Evolutionary conservation across 2,888 invertebrate species (phyloP).

Genomic region (Chrysina gloriosa): DNA sequence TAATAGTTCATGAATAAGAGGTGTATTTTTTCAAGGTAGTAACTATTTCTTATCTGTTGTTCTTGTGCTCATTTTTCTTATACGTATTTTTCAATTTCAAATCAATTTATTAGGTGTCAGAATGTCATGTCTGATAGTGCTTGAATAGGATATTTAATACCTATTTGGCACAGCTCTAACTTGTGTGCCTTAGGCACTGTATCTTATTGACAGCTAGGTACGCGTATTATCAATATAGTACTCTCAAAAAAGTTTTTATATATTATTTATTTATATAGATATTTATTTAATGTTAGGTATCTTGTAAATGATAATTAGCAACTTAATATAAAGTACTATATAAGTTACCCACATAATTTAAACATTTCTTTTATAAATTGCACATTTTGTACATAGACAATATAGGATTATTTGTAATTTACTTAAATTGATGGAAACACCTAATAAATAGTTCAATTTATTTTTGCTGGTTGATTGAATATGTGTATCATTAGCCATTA

Average conservation of each 20-base stretch:
- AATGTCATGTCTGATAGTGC: slow-evolving; percentile 60
- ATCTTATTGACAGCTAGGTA: slow-evolving; percentile 54
- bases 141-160: slow-evolving; percentile 61
- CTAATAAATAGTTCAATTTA: too few species aligned
- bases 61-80: background rate
- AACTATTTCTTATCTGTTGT: slow-evolving; percentile 1
- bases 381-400: too few species aligned
- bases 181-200: slow-evolving; percentile 54
- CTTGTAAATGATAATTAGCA: too few species aligned
- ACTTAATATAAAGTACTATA: too few species aligned
- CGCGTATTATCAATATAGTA: slow-evolving; percentile 26
- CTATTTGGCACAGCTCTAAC: slow-evolving; percentile 62
- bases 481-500: too few species aligned
- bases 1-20: slow-evolving; percentile 58
- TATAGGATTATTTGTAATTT: too few species aligned
- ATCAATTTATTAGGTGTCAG: slow-evolving; percentile 51
- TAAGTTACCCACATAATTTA: too few species aligned
- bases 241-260: slow-evolving; percentile 10
- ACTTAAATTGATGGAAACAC: too few species aligned
- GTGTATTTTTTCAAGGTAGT: slow-evolving; percentile 59
- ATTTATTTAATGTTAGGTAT: too few species aligned
- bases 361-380: too few species aligned
- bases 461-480: too few species aligned
- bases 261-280: slow-evolving; percentile 17
- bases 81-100: slow-evolving; percentile 16